A percentile compares a stretch with the other conserved stretches of the same genome.
phyloP scores from a whole-genome alignment of 2,113 vertebrate species.

The Myotis yumanensis region DNA sequence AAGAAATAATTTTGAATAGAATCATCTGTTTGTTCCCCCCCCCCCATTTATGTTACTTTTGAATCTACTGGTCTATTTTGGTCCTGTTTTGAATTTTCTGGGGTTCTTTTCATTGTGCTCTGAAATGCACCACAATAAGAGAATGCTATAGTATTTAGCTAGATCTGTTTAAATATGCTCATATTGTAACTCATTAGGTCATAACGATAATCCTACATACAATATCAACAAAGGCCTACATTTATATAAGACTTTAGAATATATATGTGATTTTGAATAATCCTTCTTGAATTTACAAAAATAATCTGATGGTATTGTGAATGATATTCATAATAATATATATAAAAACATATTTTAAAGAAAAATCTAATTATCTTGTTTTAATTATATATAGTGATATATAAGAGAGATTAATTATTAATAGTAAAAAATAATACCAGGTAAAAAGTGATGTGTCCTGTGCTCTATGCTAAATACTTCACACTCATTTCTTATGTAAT shows the following conservation, averaged over 20 bases:
- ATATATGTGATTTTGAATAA: not conserved
- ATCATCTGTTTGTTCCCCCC: not conserved
- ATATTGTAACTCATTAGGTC: not conserved
- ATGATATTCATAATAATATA: not conserved
- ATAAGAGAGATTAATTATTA: not conserved
- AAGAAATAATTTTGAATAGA: not conserved
- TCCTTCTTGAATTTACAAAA: constrained; percentile 20
- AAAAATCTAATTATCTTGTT: not conserved
- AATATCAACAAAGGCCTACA: not conserved
- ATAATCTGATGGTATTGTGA: not conserved
- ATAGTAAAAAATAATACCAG: not conserved
- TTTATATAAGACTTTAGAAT: not conserved
- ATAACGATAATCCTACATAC: not conserved
- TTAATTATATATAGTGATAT: not conserved
- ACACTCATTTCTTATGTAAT: not conserved
- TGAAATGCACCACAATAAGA: not conserved
- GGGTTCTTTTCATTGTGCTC: not conserved
- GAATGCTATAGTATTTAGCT: not conserved
- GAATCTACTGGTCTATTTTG: not conserved
- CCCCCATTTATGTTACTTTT: not conserved
- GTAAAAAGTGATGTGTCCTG: not conserved
- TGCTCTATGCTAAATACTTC: not conserved
- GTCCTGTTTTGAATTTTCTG: not conserved
- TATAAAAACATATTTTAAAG: not conserved
- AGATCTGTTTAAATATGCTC: not conserved